Base-by-base conservation (phyloP, 2,888 invertebrate genomes). In the Cacoxenus indagator region DNA sequence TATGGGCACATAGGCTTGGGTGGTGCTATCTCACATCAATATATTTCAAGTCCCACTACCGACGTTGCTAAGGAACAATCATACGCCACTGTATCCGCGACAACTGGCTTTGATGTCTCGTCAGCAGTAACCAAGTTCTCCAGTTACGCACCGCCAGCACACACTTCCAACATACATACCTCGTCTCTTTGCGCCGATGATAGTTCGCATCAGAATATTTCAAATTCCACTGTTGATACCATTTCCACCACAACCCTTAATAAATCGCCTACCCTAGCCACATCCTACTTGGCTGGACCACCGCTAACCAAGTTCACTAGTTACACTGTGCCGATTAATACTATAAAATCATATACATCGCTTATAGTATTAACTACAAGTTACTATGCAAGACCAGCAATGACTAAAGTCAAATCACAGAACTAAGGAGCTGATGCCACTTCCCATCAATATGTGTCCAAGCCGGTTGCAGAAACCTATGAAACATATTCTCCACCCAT, bases 241-340 rank as follows among this genome's bases (percentile, higher is more conserved):
- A 61, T 72, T 6, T 55, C 51, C 67, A 48, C 72, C n/a, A 51
- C 48, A 2, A 37, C 1, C 24, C 37, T 64, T 0, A 72, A 75
- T 27, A 31, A 71, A 4, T 26, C 73, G 1, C 51, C 71, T 11
- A 67, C 72, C n/a, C 64, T 68, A 27, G 43, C 74, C 9, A 69
- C 77, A 5, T 73, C 78, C 31, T 78, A 76, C 65, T 67, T 76
- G 6, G 75, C 82, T 9, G 61, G 75, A 5, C 67, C 72, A 51
- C 3, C 48, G 27, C 27, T 51, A 37, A 17, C 71, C 14, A 65
- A 71, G 19, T 89, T 89, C 1, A 88, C 90, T 37, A 37, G n/a
- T n/a, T n/a, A n/a, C n/a, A n/a, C n/a, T n/a, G n/a, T n/a, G n/a
- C n/a, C n/a, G n/a, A n/a, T n/a, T n/a, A n/a, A n/a, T n/a, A n/a